Base-by-base conservation (phyloP, 2,888 invertebrate genomes). In the Platycheirus albimanus region DNA sequence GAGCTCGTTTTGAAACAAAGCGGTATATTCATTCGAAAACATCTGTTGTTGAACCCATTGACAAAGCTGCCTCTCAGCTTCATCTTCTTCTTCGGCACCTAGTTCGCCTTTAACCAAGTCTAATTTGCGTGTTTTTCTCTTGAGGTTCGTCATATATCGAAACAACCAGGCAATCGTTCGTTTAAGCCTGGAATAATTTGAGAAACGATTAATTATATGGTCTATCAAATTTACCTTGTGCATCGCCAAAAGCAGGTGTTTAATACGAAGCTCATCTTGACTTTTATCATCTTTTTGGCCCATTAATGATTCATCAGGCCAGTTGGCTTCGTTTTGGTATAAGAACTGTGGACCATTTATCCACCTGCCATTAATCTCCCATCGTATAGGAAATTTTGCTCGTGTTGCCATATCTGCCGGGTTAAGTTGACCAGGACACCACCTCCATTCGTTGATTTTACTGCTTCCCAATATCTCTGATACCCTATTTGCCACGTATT, bases 101-200 rank as follows among this genome's bases (percentile, higher is more conserved):
- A 51, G 30, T 17, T 51, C 51, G 3, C 30, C 15, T n/a, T n/a
- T 15, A 10, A 51, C 15, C 11, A 30, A n/a, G 1, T 15, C 28
- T 13, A 1, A 2, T 28, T 13, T 13, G 6, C n/a, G 6, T n/a
- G 7, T 6, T 24, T 49, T 51, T 15, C 6, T 51, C 15, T 51
- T 30, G 0, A 51, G 28, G 10, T 51, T 51, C 6, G 1, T 11
- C 30, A 51, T 30, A 15, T 30, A 51, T 10, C 30, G 51, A 1
- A 28, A 51, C 28, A 51, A 51, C 51, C 51, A 51, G 20, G 51
- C 51, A 24, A 51, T 30, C 13, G 51, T 15, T 13, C 30, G 13
- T 51, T 51, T 36, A n/a, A 36, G 4, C 36, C 36, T 36, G 10
- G 36, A 36, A 36, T 36, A 36, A 36, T 36, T 36, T 36, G 36